phyloP scores from a whole-genome alignment of 2,888 invertebrate species.

The Lycocerus yunnanus region DNA sequence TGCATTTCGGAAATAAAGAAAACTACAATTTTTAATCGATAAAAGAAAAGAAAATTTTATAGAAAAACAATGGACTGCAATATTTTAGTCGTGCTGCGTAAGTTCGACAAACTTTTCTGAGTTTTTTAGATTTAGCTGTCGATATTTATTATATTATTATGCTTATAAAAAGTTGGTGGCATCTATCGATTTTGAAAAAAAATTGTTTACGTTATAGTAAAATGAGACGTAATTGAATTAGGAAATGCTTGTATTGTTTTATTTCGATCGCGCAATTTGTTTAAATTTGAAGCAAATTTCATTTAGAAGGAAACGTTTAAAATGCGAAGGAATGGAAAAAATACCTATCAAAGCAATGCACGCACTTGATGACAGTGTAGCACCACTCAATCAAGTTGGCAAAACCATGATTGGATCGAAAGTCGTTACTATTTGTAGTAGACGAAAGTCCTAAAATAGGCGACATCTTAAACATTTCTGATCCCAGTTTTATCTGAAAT shows the following conservation, averaged over 20 bases:
- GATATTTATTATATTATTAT: no score
- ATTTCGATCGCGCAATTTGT: background rate
- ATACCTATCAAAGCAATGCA: constrained; percentile 3
- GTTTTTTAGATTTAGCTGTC: no score
- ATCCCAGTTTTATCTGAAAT: background rate
- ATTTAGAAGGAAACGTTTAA: background rate
- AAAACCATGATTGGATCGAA: constrained; percentile 11
- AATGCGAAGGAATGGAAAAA: background rate
- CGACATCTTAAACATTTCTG: constrained; percentile 13
- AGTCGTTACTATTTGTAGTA: constrained; percentile 14
- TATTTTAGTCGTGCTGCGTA: no score
- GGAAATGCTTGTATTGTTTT: background rate
- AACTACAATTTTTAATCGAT: no score
- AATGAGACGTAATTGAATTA: background rate
- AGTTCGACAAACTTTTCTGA: no score
- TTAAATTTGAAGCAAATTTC: background rate
- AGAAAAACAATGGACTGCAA: no score
- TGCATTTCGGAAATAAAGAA: no score
- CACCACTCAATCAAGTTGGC: constrained; percentile 1
- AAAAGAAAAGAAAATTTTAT: no score
- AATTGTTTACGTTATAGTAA: no score
- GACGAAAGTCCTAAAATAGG: constrained; percentile 4
- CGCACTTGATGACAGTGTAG: background rate
- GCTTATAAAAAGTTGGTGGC: no score
- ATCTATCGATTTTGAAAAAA: no score